Evolutionary conservation across 2,888 invertebrate species (phyloP).

Genomic region (Cyclophora albipunctata): DNA sequence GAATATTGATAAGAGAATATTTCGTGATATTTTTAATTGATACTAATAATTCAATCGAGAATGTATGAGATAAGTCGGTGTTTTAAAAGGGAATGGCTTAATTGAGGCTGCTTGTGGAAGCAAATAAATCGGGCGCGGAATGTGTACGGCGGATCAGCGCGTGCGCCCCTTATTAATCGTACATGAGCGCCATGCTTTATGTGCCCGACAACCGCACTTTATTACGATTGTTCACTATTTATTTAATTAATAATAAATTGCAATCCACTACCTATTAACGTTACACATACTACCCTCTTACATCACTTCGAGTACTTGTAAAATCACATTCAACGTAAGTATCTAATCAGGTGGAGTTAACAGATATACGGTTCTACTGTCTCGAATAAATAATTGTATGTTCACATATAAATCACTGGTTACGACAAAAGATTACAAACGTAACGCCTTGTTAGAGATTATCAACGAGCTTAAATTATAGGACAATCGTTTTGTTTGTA

Average conservation of each 20-base stretch:
- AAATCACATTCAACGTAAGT: no score
- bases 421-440: slow-evolving; percentile 24
- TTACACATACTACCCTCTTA: background rate
- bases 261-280: no score
- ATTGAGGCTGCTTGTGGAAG: slow-evolving; percentile 46
- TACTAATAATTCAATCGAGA: slow-evolving; percentile 68
- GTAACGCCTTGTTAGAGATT: slow-evolving; percentile 29
- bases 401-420: no score
- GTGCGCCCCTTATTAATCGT: slow-evolving; percentile 44
- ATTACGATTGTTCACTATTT: slow-evolving; percentile 14
- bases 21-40: slow-evolving; percentile 62
- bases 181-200: slow-evolving; percentile 11
- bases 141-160: slow-evolving; percentile 39
- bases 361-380: no score
- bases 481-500: slow-evolving; percentile 43
- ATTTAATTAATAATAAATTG: slow-evolving; percentile 6
- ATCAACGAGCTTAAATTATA: slow-evolving; percentile 40
- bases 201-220: slow-evolving; percentile 9
- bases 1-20: slow-evolving; percentile 68
- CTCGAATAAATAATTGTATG: no score
- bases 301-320: no score
- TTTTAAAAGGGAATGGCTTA: slow-evolving; percentile 56
- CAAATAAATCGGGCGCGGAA: slow-evolving; percentile 45
- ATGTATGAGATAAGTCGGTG: slow-evolving; percentile 53
- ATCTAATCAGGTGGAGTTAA: no score